Percentiles rank a stretch among this genome's conserved stretches.
phyloP scores from a whole-genome alignment of 2,113 vertebrate genomes.

The Lonchura striata region DNA sequence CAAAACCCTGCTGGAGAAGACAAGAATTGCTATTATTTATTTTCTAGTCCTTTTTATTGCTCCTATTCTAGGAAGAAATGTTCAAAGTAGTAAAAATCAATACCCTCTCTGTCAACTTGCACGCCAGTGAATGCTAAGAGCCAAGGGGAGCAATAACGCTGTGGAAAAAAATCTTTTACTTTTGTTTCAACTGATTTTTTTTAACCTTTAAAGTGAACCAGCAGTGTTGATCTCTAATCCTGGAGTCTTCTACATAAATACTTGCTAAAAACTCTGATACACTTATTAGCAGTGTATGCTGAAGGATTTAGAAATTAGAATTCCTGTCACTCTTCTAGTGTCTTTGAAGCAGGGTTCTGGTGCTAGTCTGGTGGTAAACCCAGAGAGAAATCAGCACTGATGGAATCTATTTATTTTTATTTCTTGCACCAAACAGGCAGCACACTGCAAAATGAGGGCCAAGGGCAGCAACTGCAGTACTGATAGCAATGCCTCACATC shows the following conservation, averaged over 20 bases:
- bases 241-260: not conserved
- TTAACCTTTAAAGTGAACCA: not conserved
- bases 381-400: not conserved
- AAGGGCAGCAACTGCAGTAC: not conserved
- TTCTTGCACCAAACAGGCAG: not conserved
- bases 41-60: not conserved
- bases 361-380: not conserved
- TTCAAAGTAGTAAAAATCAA: constrained; percentile 19
- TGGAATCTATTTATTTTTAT: not conserved
- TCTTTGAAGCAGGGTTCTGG: not conserved
- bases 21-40: not conserved
- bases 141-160: not conserved
- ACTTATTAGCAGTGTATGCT: not conserved
- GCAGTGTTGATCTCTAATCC: not conserved
- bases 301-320: not conserved
- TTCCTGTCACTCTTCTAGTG: not conserved
- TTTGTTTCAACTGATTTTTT: not conserved
- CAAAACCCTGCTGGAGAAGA: not conserved
- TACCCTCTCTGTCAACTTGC: not conserved
- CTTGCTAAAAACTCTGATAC: not conserved
- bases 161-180: not conserved
- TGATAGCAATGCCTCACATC: not conserved
- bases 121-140: not conserved
- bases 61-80: not conserved
- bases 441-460: not conserved